phyloP scores from a whole-genome alignment of 2,113 vertebrate genomes.

The Brachypodius melanocephalos region DNA sequence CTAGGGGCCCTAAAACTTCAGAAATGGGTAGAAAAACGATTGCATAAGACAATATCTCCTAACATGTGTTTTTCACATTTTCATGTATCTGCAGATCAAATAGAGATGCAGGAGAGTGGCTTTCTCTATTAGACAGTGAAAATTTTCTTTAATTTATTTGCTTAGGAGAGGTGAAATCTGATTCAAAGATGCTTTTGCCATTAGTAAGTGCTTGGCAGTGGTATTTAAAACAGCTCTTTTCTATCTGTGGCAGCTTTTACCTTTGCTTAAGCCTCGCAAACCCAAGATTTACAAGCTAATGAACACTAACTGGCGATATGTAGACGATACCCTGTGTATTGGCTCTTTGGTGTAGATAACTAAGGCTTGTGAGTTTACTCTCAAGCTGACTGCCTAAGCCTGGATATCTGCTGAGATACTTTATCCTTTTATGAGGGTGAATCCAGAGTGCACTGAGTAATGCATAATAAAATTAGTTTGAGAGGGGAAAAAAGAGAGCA shows the following conservation, averaged over 20 bases:
- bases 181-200: conserved; percentile 51
- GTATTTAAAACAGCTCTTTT: conserved; percentile 29
- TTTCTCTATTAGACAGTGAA: background rate
- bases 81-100: background rate
- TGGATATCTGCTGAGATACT: conserved; percentile 74
- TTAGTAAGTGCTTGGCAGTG: conserved; percentile 62
- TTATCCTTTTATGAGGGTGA: conserved; percentile 80
- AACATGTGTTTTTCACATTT: background rate
- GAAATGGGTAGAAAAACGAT: background rate
- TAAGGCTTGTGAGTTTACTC: conserved; percentile 47
- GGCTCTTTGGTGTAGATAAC: conserved; percentile 37
- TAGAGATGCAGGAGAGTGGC: background rate
- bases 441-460: conserved; percentile 79
- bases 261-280: conserved; percentile 44
- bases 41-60: background rate
- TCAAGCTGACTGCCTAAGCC: conserved; percentile 56
- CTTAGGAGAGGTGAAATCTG: conserved; percentile 21
- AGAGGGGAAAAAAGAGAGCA: background rate
- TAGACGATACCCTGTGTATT: conserved; percentile 1
- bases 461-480: conserved; percentile 76
- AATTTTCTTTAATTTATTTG: background rate
- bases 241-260: conserved; percentile 49
- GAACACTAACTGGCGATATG: conserved; percentile 3
- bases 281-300: conserved; percentile 56
- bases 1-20: background rate